Base-by-base conservation (phyloP, 2,888 invertebrate genomes). In the Hydrotaea diabolus region DNA sequence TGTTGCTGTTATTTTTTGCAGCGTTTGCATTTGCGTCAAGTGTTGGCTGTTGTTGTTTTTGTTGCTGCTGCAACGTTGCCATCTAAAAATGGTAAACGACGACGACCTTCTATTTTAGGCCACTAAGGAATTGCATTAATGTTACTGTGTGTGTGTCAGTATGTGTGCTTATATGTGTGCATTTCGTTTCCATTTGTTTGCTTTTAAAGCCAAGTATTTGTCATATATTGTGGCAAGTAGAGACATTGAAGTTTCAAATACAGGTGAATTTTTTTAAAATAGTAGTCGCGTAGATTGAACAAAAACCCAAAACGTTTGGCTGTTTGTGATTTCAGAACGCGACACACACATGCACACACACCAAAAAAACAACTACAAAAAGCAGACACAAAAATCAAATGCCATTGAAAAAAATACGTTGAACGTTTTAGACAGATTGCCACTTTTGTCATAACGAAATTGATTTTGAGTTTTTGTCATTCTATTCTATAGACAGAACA, bases 71-170 rank as follows among this genome's bases (percentile, higher is more conserved):
- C 59, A 82, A 64, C 82, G 85, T 80, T 85, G 69, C 71, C 31
- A 57, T 74, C 85, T 82, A 85, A 82, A 85, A 85, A 85, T 82
- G 85, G 85, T 62, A 79, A 82, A 82, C 82, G 79, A 55, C 85
- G 77, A 85, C 79, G 85, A 85, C 85, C 85, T 85, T 85, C 85
- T 85, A 85, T 85, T 85, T 85, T 82, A 85, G 82, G 85, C 85
- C 85, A 85, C 85, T 80, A 82, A 85, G 85, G 85, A 85, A 85
- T 85, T 85, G 85, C 82, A 81, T 84, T 84, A 69, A 81, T 83
- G 71, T 80, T 64, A 31, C 59, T 59, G 46, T 23, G 49, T 55
- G 19, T 39, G 39, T 36, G 19, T 59, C 15, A 13, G 43, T 69
- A 19, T 43, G 13, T 46, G 23, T n/a, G 43, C 36, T 55, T 78